These are phyloP conservation scores for Rhadina sibilatrix DNA, from an alignment of 2,113 vertebrate genomes.

Conservation along the genomic window DNA sequence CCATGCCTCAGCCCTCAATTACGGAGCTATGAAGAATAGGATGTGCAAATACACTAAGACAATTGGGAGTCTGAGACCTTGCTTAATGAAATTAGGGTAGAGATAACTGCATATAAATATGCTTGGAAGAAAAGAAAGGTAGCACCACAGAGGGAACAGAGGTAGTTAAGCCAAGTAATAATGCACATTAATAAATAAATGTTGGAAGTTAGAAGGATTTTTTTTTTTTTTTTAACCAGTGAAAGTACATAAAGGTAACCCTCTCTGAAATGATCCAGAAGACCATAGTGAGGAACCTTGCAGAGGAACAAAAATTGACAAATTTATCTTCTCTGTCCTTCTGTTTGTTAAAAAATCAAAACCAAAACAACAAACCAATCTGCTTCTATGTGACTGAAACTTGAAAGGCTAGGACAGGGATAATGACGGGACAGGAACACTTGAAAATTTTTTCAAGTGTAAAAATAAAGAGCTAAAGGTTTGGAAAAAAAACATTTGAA, in stretches of 20 bases:
- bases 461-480: not conserved
- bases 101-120: not conserved
- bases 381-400: not conserved
- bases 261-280: not conserved
- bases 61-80: not conserved
- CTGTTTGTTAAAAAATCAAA: not conserved
- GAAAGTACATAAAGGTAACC: not conserved
- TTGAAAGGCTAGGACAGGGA: not conserved
- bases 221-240: not conserved
- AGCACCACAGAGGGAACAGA: not conserved
- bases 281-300: not conserved
- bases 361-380: not conserved
- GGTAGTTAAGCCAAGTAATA: not conserved
- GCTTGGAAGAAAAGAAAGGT: not conserved
- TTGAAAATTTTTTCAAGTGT: not conserved
- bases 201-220: not conserved
- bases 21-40: not conserved
- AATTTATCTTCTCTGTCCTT: not conserved
- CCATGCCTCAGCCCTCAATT: not conserved
- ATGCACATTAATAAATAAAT: not conserved
- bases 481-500: not conserved
- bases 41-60: not conserved
- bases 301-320: not conserved
- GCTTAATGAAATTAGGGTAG: slow-evolving; percentile 14
- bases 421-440: not conserved